Percentiles rank a stretch among this genome's conserved stretches.
Evolutionary conservation across 2,797 vertebrate genomes (phyloP).

Genomic region (Cygnus olor): DNA sequence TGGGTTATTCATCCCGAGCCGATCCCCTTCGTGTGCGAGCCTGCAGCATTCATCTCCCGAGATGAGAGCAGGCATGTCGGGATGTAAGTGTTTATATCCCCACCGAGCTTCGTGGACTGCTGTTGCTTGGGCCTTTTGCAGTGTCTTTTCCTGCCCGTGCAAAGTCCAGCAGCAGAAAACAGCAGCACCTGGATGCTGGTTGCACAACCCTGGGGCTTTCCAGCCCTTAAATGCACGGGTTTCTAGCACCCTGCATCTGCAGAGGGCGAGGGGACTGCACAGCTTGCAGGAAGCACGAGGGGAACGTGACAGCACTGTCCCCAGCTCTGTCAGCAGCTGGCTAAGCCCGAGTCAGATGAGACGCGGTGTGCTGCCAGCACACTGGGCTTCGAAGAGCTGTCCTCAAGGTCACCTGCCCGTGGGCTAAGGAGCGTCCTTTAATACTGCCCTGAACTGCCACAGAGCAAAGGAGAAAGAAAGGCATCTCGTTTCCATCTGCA

Average conservation of each 20-base stretch:
- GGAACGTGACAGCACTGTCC: background rate
- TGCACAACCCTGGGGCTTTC: background rate
- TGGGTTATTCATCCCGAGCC: background rate
- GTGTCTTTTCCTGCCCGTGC: background rate
- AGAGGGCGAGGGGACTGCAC: background rate
- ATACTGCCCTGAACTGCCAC: background rate
- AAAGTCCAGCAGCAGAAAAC: background rate
- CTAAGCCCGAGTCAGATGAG: background rate
- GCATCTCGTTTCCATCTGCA: background rate
- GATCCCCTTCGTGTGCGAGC: background rate
- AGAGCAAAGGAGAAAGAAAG: background rate
- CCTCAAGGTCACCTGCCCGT: background rate
- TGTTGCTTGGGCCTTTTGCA: background rate
- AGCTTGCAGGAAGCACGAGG: rapidly evolving
- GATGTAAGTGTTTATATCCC: rapidly evolving
- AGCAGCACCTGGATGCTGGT: background rate
- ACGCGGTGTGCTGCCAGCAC: background rate
- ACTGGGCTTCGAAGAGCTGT: background rate
- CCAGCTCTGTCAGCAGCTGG: background rate
- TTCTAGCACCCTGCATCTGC: background rate
- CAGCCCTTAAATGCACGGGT: background rate
- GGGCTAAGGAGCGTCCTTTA: background rate
- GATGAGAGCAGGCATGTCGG: rapidly evolving
- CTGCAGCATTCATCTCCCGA: background rate
- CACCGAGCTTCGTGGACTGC: rapidly evolving